Conservation (phyloP, 1,140 invertebrate species). For the Papilio polyxenes region DNA sequence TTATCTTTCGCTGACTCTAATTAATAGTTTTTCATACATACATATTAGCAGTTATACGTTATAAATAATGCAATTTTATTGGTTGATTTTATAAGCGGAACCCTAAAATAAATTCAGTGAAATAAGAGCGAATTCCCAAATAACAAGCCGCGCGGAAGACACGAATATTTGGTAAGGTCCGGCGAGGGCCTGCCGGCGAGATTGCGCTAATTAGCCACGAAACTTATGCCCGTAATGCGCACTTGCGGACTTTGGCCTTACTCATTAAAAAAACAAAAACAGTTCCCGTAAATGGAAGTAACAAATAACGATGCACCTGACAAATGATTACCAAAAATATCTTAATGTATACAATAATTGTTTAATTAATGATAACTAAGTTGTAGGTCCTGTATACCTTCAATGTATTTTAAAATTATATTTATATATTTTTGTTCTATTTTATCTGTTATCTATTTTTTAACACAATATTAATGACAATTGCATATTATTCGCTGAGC, state of each 20-base stretch:
- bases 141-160: slow-evolving; percentile 63
- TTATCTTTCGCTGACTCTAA: neutral
- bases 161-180: slow-evolving; percentile 51
- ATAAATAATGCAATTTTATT: neutral
- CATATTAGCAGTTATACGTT: no score
- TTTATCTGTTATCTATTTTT: neutral
- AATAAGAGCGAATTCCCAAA: slow-evolving; percentile 66
- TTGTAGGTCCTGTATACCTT: neutral
- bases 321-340: slow-evolving; percentile 31
- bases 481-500: no score
- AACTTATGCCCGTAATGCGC: slow-evolving; percentile 53
- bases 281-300: slow-evolving; percentile 28
- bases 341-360: slow-evolving; percentile 33
- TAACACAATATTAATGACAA: no score
- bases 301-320: slow-evolving; percentile 32
- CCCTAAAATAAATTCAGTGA: slow-evolving; percentile 40
- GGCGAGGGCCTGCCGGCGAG: slow-evolving; percentile 33
- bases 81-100: neutral
- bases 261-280: slow-evolving; percentile 24
- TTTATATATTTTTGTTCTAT: neutral
- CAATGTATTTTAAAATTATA: neutral
- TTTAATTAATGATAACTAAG: slow-evolving; percentile 28
- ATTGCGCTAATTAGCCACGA: slow-evolving; percentile 56
- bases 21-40: no score
- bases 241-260: slow-evolving; percentile 39